Base-by-base conservation (phyloP, 2,888 invertebrate species). In the Heteromyza rotundicornis region DNA sequence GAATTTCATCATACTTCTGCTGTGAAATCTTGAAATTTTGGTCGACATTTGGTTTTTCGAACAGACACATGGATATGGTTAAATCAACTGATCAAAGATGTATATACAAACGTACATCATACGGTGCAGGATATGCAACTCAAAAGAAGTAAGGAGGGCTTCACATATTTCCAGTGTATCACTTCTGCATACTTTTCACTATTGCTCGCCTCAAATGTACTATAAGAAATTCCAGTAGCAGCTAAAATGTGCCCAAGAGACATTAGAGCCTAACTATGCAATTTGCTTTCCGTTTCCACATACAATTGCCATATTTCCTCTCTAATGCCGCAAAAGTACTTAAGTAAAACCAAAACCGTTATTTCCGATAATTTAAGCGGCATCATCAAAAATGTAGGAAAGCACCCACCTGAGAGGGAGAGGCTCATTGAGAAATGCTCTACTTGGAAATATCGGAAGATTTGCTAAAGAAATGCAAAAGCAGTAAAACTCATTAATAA, bases 351-450 rank as follows among this genome's bases (percentile, higher is more conserved):
- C 66, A 62, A 64, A 63, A 67, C 68, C 68, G 67, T 68, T 69
- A 69, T 62, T 69, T 69, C 68, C 55, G 23, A 57, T 63, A 69
- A 68, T 67, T 69, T 69, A 69, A 67, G 68, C 51, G 57, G 49
- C 62, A 62, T 69, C 62, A 61, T 69, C 40, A 40, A 69, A 68
- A 66, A 55, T 32, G 27, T 49, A 14, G 53, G 32, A 35, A 27
- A 35, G 32, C 32, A 53, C 47, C 19, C 47, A 19, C 47, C 47
- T 2, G 47, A 17, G 47, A 19, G 5, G 47, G 19, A 19, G 5
- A 3, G 17, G 14, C 17, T 20, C n/a, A 24, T 35, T 32, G 35
- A 35, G 53, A 27, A 23, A 12, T n/a, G n/a, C n/a, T n/a, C n/a
- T n/a, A n/a, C n/a, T n/a, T n/a, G n/a, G n/a, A n/a, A n/a, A n/a